Evolutionary conservation across 64 coral and sea anemone genomes (phyloP), one percentile per base, ranked within the genome.

Genomic region (Acropora yongei): DNA sequence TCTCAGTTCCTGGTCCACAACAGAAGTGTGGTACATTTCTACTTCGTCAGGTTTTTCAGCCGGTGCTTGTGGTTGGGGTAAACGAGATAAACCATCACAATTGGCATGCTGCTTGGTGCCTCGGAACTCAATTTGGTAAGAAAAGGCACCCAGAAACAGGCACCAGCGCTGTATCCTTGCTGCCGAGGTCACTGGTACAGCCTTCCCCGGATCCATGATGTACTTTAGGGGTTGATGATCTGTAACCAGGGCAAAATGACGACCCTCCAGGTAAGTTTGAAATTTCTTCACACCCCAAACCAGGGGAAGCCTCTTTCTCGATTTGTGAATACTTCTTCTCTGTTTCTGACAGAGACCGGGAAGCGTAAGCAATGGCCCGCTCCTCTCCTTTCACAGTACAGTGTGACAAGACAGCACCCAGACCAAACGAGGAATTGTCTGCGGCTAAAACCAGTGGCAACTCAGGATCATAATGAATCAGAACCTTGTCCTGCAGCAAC

Each of bases 191-290:
- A 76, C 92, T 40, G 79, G 87, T n/a, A 94, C 87, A 49, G 53
- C 87, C 45, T 94, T 94, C 4, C 49, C 80, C 3, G 87, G 87
- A 49, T 88, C 80, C 87, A 94, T 94, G 7, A 94, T 94, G 71
- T 89, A 94, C 73, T 89, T 89, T 8, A 89, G 46, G 30, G 87
- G 87, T 53, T 94, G 89, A 47, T 90, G 55, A 51, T 89, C 79
- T 45, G 93, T 90, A 41, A 94, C 80, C 47, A 93, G 43, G 71
- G 11, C 80, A 57, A 93, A 93, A 20, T 78, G 57, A 9, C 75
- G 16, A 49, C 86, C 78, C 87, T 89, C 66, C 13, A 94, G 71
- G 80, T 86, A 90, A 1, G 82, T 86, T 53, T 95, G 80, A 88
- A 90, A 30, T 30, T 30, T 30, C 30, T 30, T 30, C 30, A 30